These are phyloP conservation scores for Helicolenus hilgendorfi DNA, from an alignment of 2,797 vertebrate genomes.

Conservation along the genomic window DNA sequence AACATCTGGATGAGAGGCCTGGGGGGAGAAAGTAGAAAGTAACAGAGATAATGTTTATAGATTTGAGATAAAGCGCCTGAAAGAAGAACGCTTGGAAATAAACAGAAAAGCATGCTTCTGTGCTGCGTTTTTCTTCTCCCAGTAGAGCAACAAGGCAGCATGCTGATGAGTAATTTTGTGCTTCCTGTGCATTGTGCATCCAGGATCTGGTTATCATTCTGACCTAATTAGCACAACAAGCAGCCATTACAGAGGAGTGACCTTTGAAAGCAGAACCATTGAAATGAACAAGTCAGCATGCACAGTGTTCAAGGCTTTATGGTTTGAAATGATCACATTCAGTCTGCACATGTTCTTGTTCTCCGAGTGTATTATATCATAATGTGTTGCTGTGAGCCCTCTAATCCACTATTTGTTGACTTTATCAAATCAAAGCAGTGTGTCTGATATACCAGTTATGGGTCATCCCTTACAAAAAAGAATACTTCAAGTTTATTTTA, in stretches of 20 bases:
- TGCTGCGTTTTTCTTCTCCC: constrained; percentile 15
- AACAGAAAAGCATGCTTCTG: constrained; percentile 13
- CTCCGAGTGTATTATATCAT: not conserved
- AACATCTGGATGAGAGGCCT: constrained; percentile 35
- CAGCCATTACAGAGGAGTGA: constrained; percentile 55
- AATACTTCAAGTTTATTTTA: too few species aligned
- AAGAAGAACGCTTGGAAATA: constrained; percentile 34
- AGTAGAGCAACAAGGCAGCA: constrained; percentile 21
- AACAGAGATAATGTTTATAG: constrained; percentile 50
- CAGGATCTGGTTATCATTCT: constrained; percentile 66
- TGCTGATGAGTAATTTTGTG: constrained; percentile 54
- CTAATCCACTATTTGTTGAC: constrained; percentile 28
- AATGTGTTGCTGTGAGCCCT: not conserved
- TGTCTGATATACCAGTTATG: not conserved
- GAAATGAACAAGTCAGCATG: constrained; percentile 5
- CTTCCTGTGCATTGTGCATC: constrained; percentile 61
- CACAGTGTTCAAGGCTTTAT: not conserved
- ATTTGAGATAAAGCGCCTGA: constrained; percentile 25
- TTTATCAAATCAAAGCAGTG: constrained; percentile 8
- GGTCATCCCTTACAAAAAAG: too few species aligned
- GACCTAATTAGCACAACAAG: constrained; percentile 63
- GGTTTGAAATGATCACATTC: constrained; percentile 1
- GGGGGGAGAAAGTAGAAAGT: constrained; percentile 32
- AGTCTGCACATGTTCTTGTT: not conserved
- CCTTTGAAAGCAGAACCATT: constrained; percentile 66